These are phyloP conservation scores for Caenorhabditis macrosperma DNA, from an alignment of 2,888 invertebrate genomes.

Conservation along the genomic window DNA sequence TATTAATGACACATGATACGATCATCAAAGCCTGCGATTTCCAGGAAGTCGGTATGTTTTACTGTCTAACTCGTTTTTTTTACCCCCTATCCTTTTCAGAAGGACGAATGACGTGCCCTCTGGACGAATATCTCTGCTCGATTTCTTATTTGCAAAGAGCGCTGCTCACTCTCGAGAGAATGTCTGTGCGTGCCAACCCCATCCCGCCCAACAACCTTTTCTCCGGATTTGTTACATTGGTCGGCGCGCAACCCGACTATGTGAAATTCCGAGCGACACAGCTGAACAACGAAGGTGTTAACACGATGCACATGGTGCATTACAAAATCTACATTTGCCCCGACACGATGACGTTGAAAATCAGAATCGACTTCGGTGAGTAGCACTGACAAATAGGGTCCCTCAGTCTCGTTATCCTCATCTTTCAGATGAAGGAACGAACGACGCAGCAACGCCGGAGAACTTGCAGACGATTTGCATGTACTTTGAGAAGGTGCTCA, in stretches of 20 bases:
- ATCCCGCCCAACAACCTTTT: not conserved
- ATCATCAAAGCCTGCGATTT: conserved; percentile 47
- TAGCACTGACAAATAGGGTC: not conserved
- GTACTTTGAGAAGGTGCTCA: conserved; percentile 52
- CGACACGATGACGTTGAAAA: conserved; percentile 32
- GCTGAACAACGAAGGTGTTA: conserved; percentile 36
- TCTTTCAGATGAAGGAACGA: conserved; percentile 58
- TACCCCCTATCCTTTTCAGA: conserved; percentile 18
- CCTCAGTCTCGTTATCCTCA: not conserved
- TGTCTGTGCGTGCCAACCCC: conserved; percentile 15
- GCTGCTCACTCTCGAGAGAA: conserved; percentile 34
- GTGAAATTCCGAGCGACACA: conserved; percentile 37
- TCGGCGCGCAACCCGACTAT: conserved; percentile 27
- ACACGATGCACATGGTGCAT: conserved; percentile 40
- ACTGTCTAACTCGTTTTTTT: too few species aligned
- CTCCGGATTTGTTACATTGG: conserved; percentile 26
- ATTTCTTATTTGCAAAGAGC: conserved; percentile 52
- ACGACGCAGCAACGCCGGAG: conserved; percentile 28
- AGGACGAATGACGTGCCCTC: conserved; percentile 57
- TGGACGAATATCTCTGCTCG: conserved; percentile 65
- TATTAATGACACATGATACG: conserved; percentile 41
- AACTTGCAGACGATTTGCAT: conserved; percentile 21
- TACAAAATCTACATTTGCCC: conserved; percentile 53
- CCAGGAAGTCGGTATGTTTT: conserved; percentile 36
- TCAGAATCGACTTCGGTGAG: conserved; percentile 47